Evolutionary conservation across 2,888 invertebrate species (phyloP).

Genomic region (Embidobia sp.): DNA sequence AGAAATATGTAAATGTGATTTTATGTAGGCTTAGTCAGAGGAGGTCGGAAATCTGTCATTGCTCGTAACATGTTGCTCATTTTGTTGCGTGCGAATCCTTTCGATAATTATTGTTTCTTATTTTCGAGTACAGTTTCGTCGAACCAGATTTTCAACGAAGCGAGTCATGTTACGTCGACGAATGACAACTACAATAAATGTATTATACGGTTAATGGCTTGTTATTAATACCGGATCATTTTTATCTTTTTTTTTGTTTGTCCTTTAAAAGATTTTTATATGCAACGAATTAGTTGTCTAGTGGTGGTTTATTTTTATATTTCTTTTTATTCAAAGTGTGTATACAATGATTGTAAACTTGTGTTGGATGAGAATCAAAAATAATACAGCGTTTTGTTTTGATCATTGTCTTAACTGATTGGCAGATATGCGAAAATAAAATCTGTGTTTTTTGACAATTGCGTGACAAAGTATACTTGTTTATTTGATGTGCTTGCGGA

Average conservation of each 20-base stretch:
- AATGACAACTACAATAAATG: constrained; percentile 37
- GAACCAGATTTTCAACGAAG: constrained; percentile 16
- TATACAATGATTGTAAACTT: too few relatives aligned
- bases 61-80: constrained; percentile 38
- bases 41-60: constrained; percentile 11
- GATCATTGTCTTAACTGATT: too few relatives aligned
- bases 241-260: neutral
- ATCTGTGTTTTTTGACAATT: neutral
- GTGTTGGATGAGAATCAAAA: too few relatives aligned
- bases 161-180: constrained; percentile 31
- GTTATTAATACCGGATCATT: constrained; percentile 7
- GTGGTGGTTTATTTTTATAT: too few relatives aligned
- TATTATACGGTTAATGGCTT: constrained; percentile 31
- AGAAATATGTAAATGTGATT: constrained; percentile 30
- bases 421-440: too few relatives aligned
- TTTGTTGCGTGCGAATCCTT: constrained; percentile 7
- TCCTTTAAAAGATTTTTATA: neutral
- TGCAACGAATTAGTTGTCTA: too few relatives aligned
- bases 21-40: neutral
- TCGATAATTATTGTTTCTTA: constrained; percentile 15
- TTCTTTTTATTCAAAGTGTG: too few relatives aligned
- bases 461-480: too few relatives aligned
- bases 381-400: too few relatives aligned
- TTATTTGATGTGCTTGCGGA: neutral
- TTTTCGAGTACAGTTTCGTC: constrained; percentile 25